Conservation (phyloP, 2,797 vertebrate genomes). For the Helarctos malayanus region DNA sequence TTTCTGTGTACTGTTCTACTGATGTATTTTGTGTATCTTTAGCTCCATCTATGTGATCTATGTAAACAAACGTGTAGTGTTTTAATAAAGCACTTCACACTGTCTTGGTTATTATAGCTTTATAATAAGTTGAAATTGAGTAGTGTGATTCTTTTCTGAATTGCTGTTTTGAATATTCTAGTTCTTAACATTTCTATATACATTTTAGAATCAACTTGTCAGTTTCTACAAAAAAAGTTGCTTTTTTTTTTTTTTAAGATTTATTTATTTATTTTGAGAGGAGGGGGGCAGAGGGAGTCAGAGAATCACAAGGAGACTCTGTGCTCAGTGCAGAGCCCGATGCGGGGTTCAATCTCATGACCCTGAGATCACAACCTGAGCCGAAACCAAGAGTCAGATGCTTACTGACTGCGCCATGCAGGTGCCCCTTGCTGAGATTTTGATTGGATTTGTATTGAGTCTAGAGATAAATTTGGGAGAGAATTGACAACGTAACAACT, state of each 20-base stretch:
- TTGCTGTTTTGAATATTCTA: neutral
- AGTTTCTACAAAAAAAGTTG: neutral
- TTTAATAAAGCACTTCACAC: neutral
- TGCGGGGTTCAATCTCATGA: neutral
- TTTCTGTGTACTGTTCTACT: neutral
- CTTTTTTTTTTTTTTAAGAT: neutral
- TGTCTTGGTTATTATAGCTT: neutral
- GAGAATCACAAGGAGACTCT: neutral
- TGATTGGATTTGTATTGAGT: neutral
- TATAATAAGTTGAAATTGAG: neutral
- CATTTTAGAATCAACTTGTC: neutral
- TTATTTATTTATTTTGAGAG: neutral
- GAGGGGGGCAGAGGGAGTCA: neutral
- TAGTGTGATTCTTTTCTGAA: neutral
- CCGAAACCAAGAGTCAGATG: neutral
- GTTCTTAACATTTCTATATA: neutral
- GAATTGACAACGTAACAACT: neutral
- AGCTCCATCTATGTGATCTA: neutral
- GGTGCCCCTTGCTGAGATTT: neutral
- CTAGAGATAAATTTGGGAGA: slow-evolving; percentile 9
- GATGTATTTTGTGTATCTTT: neutral
- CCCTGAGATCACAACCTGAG: neutral
- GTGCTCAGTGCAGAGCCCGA: neutral
- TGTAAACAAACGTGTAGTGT: neutral
- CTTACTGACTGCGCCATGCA: neutral